Evolutionary conservation across 2,113 vertebrate species (phyloP).

Genomic region (Hippocampus mohnikei): DNA sequence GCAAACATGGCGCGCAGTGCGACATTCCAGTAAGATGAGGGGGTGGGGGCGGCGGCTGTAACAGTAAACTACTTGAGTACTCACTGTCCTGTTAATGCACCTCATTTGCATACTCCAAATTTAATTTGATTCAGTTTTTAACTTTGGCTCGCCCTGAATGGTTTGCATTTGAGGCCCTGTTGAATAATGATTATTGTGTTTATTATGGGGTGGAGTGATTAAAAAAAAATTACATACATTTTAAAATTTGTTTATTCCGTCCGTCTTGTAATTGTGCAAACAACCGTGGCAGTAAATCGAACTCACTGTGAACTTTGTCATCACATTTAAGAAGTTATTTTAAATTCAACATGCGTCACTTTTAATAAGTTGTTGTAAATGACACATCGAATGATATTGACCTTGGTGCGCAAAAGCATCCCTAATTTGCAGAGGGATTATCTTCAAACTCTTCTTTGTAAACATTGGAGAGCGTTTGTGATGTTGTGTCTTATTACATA

Average conservation of each 20-base stretch:
- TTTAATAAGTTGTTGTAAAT: too few relatives aligned
- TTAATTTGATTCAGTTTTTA: background rate
- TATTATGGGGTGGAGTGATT: background rate
- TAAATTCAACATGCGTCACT: too few relatives aligned
- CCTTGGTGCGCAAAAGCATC: background rate
- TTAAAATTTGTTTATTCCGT: too few relatives aligned
- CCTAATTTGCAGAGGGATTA: background rate
- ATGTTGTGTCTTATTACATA: background rate
- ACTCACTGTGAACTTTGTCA: too few relatives aligned
- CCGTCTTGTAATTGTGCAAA: too few relatives aligned
- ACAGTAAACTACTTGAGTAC: background rate
- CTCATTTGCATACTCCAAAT: background rate
- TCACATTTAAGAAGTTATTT: too few relatives aligned
- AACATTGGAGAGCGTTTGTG: background rate
- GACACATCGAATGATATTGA: background rate
- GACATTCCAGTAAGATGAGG: conserved; percentile 10
- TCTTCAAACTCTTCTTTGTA: background rate
- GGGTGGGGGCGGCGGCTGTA: background rate
- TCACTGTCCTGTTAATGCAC: background rate
- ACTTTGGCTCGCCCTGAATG: background rate
- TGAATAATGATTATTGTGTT: background rate
- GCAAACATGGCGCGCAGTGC: conserved; percentile 20
- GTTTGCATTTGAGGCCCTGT: background rate
- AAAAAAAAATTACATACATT: too few relatives aligned
- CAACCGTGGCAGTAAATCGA: too few relatives aligned